Evolutionary conservation across 2,888 invertebrate genomes (phyloP).

Genomic region (Drosophila fulvimacula): DNA sequence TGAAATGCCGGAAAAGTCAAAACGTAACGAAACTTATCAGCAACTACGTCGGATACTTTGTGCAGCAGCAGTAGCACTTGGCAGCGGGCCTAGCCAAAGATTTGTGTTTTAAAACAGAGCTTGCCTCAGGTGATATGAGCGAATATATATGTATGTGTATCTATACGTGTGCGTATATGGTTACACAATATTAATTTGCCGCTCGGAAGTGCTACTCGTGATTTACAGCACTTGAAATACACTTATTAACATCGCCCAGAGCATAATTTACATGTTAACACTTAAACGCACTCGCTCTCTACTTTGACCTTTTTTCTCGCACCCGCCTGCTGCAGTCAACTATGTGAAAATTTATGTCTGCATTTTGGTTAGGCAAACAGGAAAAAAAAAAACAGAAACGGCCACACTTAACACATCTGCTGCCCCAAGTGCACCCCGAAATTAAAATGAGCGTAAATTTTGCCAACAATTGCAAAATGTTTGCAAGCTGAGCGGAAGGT

Average conservation of each 20-base stretch:
- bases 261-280: constrained; percentile 83
- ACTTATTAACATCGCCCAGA: constrained; percentile 76
- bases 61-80: constrained; percentile 27
- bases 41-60: constrained; percentile 72
- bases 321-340: constrained; percentile 51
- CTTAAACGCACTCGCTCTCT: constrained; percentile 81
- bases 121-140: background rate
- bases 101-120: constrained; percentile 29
- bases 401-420: constrained; percentile 72
- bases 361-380: constrained; percentile 43
- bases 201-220: constrained; percentile 59
- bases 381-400: constrained; percentile 19
- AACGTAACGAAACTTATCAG: constrained; percentile 82
- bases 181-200: constrained; percentile 30
- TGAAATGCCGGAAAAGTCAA: constrained; percentile 82
- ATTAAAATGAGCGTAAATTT: constrained; percentile 82
- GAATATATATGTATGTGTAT: background rate
- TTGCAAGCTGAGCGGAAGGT: constrained; percentile 33
- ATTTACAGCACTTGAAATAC: constrained; percentile 68
- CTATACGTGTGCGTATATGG: background rate
- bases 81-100: constrained; percentile 29
- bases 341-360: constrained; percentile 68
- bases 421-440: constrained; percentile 40
- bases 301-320: constrained; percentile 40
- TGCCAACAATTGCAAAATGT: constrained; percentile 84